A percentile compares a stretch with the other conserved stretches of the same genome.
These are phyloP conservation scores for Eulemur macaco DNA, from an alignment of 2,113 vertebrate species.

Conservation along the genomic window DNA sequence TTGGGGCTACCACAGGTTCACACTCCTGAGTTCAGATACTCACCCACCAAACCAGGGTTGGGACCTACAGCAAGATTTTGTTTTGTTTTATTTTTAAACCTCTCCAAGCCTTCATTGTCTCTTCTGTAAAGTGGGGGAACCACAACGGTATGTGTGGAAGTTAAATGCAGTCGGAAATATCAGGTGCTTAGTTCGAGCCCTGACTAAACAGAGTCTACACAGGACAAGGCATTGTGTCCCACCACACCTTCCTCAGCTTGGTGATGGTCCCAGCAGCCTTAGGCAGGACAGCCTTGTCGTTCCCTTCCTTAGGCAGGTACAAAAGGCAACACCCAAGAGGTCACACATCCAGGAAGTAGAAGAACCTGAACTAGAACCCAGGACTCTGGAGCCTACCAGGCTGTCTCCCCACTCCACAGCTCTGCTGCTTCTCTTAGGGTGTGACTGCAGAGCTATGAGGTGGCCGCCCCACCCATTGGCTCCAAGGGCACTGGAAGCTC, in stretches of 20 bases:
- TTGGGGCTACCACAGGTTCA: not conserved
- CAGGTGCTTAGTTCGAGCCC: not conserved
- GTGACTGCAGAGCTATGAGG: rapidly evolving
- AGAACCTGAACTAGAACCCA: not conserved
- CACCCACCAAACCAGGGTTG: rapidly evolving
- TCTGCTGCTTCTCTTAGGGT: no score
- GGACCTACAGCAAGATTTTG: not conserved
- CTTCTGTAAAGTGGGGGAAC: not conserved
- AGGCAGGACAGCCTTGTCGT: not conserved
- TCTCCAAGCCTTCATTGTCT: not conserved
- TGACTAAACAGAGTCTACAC: not conserved
- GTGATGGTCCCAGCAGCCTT: not conserved
- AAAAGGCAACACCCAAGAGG: not conserved
- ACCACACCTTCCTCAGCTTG: not conserved
- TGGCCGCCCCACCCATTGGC: not conserved
- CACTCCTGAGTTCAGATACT: not conserved
- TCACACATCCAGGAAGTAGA: not conserved
- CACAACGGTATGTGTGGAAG: not conserved
- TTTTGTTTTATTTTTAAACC: not conserved
- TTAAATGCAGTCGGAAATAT: not conserved
- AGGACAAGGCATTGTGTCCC: no score
- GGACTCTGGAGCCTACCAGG: not conserved
- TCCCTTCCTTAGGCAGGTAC: not conserved
- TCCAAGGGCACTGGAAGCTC: not conserved
- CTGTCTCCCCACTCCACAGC: not conserved